Base-by-base conservation (phyloP, 2,113 vertebrate genomes). In the Clarias magur region DNA sequence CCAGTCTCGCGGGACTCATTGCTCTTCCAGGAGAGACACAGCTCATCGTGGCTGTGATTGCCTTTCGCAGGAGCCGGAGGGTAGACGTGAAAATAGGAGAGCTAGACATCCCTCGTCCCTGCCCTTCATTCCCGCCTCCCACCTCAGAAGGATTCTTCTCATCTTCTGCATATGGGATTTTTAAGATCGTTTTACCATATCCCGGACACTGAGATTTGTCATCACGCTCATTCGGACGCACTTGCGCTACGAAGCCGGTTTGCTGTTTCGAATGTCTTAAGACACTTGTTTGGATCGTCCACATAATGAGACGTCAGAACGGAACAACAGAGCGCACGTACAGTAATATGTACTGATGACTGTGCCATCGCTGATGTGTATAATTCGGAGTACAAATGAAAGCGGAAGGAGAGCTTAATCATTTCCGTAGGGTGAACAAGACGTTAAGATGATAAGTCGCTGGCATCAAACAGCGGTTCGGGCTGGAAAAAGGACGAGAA, bases 1-100 rank as follows among this genome's bases (percentile, higher is more conserved):
- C 57, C 63, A 82, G 89, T 90, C 89, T 88, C 89, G 1, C 7
- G 89, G 82, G 89, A 85, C 87, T 90, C 87, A 85, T 90, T 86
- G 85, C 87, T 90, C 89, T 90, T 87, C 80, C 75, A 84, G 84
- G 80, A 83, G 68, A 80, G 89, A 86, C 84, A 82, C 86, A 84
- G 86, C 86, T 68, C 84, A 88, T 75, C 81, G 67, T 82, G 54
- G 68, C 76, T 82, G 60, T 88, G 89, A 87, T 90, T 86, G 85
- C 70, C 23, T 75, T 87, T 56, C 76, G 53, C 82, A 65, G 84
- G 82, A n/a, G 89, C 89, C 86, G 27, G 87, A 88, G 89, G 87
- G 76, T 65, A 79, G 85, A 88, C 42, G 60, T 85, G 85, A 88
- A 85, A 87, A 86, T 76, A 82, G 59, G 57, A 42, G 73, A 68